Evolutionary conservation across 1,140 invertebrate genomes (phyloP).

Genomic region (Drosophila sechellia): DNA sequence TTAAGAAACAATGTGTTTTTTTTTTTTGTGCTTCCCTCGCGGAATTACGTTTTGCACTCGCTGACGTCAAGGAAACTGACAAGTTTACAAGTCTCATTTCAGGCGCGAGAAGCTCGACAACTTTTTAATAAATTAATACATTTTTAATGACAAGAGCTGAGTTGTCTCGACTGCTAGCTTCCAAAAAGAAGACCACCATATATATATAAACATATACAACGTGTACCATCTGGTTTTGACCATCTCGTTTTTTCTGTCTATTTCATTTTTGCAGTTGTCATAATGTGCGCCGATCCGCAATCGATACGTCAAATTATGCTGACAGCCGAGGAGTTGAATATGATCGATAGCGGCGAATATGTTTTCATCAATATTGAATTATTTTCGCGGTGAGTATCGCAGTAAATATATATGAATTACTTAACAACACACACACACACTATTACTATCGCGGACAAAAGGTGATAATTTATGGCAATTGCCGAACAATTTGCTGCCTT

Average conservation of each 20-base stretch:
- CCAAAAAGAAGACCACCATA: slow-evolving; percentile 11
- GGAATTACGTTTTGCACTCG: slow-evolving; percentile 38
- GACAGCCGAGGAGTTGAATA: slow-evolving; percentile 95
- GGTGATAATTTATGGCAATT: slow-evolving; percentile 68
- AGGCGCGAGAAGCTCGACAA: slow-evolving; percentile 29
- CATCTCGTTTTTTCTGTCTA: slow-evolving; percentile 8
- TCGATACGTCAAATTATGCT: slow-evolving; percentile 95
- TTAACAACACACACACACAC: slow-evolving; percentile 36
- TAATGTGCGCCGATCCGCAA: slow-evolving; percentile 95
- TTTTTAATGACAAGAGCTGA: slow-evolving; percentile 67
- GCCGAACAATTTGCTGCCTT: slow-evolving; percentile 68
- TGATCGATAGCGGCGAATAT: slow-evolving; percentile 98
- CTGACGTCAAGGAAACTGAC: slow-evolving; percentile 68
- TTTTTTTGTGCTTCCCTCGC: slow-evolving; percentile 28
- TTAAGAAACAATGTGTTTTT: slow-evolving; percentile 37
- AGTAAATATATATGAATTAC: slow-evolving; percentile 23
- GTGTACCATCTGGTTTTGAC: slow-evolving; percentile 28
- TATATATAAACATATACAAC: not conserved
- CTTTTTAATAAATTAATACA: slow-evolving; percentile 69
- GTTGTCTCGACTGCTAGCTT: slow-evolving; percentile 21
- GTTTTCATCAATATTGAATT: slow-evolving; percentile 99
- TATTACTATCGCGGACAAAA: slow-evolving; percentile 16
- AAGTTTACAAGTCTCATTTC: slow-evolving; percentile 41
- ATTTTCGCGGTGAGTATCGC: slow-evolving; percentile 93
- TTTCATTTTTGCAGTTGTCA: slow-evolving; percentile 91